phyloP scores from a whole-genome alignment of 2,797 vertebrate species.

The Poecile montanus region DNA sequence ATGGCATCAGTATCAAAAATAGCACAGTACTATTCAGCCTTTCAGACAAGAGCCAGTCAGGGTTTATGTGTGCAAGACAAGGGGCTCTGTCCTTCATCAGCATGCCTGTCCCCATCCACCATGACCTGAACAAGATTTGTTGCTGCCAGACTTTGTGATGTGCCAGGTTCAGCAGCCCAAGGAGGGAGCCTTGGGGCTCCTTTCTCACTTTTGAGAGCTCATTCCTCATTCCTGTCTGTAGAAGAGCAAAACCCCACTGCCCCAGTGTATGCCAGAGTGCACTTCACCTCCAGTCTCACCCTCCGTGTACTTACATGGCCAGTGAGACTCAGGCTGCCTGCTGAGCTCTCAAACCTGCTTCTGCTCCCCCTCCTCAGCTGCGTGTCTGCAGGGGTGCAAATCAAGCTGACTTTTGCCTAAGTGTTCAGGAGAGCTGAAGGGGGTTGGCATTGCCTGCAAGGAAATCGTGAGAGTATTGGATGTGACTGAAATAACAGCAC shows the following conservation, averaged over 20 bases:
- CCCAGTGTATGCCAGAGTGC: not conserved
- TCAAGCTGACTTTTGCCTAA: not conserved
- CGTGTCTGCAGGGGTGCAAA: not conserved
- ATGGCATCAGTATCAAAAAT: not conserved
- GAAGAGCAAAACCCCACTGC: not conserved
- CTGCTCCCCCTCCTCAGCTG: not conserved
- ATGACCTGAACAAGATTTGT: not conserved
- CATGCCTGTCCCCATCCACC: not conserved
- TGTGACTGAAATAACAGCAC: not conserved
- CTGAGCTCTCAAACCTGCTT: not conserved
- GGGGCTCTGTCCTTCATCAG: not conserved
- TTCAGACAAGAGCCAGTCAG: not conserved
- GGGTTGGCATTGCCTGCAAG: not conserved
- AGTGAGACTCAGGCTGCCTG: not conserved
- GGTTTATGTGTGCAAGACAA: not conserved
- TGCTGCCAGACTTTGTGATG: not conserved
- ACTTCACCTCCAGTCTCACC: not conserved
- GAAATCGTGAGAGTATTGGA: fast-evolving
- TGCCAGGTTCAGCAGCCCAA: not conserved
- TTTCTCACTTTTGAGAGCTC: not conserved
- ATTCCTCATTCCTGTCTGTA: not conserved
- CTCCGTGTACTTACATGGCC: not conserved
- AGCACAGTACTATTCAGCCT: not conserved
- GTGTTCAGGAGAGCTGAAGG: not conserved
- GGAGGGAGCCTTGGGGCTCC: not conserved